phyloP scores from a whole-genome alignment of 2,113 vertebrate species.

The Nothobranchius kuhntae region DNA sequence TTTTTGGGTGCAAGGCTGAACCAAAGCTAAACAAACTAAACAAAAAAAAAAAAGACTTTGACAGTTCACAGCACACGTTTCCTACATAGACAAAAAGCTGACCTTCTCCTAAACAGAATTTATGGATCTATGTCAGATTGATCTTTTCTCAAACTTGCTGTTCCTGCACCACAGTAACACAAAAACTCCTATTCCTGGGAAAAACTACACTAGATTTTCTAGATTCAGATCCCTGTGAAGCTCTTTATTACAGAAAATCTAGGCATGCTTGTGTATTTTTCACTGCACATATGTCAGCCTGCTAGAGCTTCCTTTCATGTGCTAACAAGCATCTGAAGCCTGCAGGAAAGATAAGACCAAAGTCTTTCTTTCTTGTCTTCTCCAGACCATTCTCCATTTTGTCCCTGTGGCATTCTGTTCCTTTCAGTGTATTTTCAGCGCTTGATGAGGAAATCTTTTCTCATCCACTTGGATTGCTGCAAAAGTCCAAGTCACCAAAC shows the following conservation, averaged over 20 bases:
- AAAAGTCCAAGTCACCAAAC: slow-evolving; percentile 6
- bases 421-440: neutral
- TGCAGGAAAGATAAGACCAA: slow-evolving; percentile 19
- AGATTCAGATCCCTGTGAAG: neutral
- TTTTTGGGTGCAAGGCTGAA: too few species aligned
- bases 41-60: too few species aligned
- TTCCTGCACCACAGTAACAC: too few species aligned
- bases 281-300: slow-evolving; percentile 11
- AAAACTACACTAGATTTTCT: neutral
- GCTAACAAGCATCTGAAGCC: slow-evolving; percentile 26
- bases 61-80: too few species aligned
- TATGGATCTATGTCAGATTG: too few species aligned
- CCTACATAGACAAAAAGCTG: too few species aligned
- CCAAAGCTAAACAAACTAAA: too few species aligned
- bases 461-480: slow-evolving; percentile 13
- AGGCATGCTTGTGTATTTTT: slow-evolving; percentile 3
- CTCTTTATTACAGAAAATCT: neutral
- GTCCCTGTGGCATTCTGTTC: neutral
- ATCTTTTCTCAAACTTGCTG: too few species aligned
- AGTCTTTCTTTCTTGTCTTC: neutral
- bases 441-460: slow-evolving; percentile 5
- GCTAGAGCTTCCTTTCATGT: slow-evolving; percentile 29
- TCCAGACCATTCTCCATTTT: neutral
- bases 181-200: too few species aligned
- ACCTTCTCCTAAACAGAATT: too few species aligned